Evolutionary conservation across 2,797 vertebrate genomes (phyloP).

Genomic region (Phylloscopus collybita): DNA sequence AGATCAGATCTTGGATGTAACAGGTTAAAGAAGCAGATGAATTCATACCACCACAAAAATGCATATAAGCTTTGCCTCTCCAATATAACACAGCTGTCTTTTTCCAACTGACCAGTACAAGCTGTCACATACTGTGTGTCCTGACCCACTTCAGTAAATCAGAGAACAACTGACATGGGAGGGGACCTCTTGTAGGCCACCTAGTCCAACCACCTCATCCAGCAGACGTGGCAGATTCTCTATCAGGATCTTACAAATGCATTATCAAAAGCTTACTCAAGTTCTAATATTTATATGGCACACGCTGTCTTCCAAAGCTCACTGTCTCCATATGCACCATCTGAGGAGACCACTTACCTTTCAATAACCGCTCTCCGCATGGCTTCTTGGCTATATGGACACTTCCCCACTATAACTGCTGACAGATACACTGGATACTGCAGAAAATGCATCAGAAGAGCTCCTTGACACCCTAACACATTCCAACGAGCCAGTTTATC

Average conservation of each 20-base stretch:
- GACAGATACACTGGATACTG: slow-evolving; percentile 87
- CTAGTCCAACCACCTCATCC: not conserved
- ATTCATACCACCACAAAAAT: not conserved
- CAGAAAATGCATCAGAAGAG: slow-evolving; percentile 91
- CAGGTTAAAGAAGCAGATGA: not conserved
- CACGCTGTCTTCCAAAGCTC: rapidly evolving
- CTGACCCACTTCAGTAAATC: not conserved
- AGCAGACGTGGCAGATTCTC: not conserved
- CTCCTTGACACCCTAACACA: slow-evolving; percentile 92
- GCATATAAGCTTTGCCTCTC: not conserved
- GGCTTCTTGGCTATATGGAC: slow-evolving; percentile 84
- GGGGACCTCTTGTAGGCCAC: not conserved
- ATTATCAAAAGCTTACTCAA: not conserved
- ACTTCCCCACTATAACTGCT: slow-evolving; percentile 86
- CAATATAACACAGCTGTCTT: not conserved
- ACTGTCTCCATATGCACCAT: not conserved
- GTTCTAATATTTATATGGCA: not conserved
- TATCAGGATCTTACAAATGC: not conserved
- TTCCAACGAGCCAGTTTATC: slow-evolving; percentile 95
- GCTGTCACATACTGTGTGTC: not conserved
- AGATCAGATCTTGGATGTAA: not conserved
- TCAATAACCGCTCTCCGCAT: slow-evolving; percentile 85
- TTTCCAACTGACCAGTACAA: not conserved
- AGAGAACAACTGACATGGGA: not conserved
- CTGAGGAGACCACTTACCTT: slow-evolving; percentile 74